Evolutionary conservation across 2,888 invertebrate genomes (phyloP), one percentile per base, ranked within the genome.

Genomic region (Cephus nigrinus): DNA sequence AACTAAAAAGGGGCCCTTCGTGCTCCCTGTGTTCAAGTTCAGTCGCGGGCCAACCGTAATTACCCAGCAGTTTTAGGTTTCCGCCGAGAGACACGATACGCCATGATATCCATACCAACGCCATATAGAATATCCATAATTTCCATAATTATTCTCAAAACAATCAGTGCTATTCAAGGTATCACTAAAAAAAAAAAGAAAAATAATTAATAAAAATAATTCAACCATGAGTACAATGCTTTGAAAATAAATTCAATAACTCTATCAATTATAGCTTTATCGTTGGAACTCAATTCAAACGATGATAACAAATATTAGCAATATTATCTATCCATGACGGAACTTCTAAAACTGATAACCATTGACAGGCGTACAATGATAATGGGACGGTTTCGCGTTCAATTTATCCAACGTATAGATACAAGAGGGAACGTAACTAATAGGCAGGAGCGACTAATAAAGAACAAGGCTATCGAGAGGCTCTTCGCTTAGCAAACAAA

Each of bases 31-130:
- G 78, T 79, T 75, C 79, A 78, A 79, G 81, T 77, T 79, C 77
- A 78, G 78, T 71, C 76, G 76, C 76, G 84, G 87, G 85, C 84
- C 87, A 86, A 88, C 89, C 85, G 88, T 91, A 91, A 91, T 91
- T 91, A 91, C 90, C 90, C 88, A 90, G 91, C 90, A 90, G 91
- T 90, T 90, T 91, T 91, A 81, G 90, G 89, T 91, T 91, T 90
- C 91, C 86, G 40, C 5, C 55, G 55, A 55, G 55, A 55, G 55
- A 55, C 55, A 55, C 55, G 55, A 55, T 55, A 23, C 55, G 55
- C 55, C 55, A 55, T 55, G 55, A 55, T 55, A 55, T 55, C 55
- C 55, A 23, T 55, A 55, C 55, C 55, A 55, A 23, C 9, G 23
- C 4, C 55, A 23, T 55, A 55, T 55, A 55, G 55, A 55, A 55